These are phyloP conservation scores for Phrixothrix hirtus DNA, from an alignment of 2,888 invertebrate genomes.

Conservation along the genomic window DNA sequence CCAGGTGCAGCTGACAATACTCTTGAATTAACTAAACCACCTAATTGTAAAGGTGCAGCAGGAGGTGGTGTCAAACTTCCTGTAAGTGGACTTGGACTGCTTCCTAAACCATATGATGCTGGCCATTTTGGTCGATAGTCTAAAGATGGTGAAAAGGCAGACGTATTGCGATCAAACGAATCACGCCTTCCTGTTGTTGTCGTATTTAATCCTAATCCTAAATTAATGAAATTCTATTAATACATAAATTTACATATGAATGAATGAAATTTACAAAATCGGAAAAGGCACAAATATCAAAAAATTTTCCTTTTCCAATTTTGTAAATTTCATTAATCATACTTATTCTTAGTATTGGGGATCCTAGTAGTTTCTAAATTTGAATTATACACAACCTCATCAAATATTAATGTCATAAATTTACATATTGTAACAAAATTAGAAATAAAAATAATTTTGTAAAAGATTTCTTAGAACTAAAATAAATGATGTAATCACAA, in stretches of 20 bases:
- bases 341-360: not conserved
- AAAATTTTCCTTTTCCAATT: too few relatives aligned
- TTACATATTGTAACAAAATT: too few relatives aligned
- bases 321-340: too few relatives aligned
- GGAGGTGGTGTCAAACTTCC: slow-evolving; percentile 75
- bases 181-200: slow-evolving; percentile 73
- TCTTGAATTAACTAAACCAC: slow-evolving; percentile 70
- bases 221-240: too few relatives aligned
- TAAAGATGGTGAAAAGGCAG: slow-evolving; percentile 74
- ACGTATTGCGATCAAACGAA: slow-evolving; percentile 77
- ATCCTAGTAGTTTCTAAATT: too few relatives aligned
- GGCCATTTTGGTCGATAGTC: slow-evolving; percentile 69
- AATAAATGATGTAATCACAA: too few relatives aligned
- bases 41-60: slow-evolving; percentile 61
- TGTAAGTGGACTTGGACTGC: slow-evolving; percentile 58
- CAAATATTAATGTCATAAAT: too few relatives aligned
- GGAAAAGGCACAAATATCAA: too few relatives aligned
- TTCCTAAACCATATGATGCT: slow-evolving; percentile 61
- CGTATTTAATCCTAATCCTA: slow-evolving; percentile 67
- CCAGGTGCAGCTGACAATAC: slow-evolving; percentile 80
- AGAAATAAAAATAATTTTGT: too few relatives aligned
- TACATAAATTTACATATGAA: not conserved
- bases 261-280: too few relatives aligned
- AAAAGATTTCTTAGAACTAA: too few relatives aligned
- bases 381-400: too few relatives aligned